Base-by-base conservation (phyloP, 2,797 vertebrate species). In the Columba guinea region DNA sequence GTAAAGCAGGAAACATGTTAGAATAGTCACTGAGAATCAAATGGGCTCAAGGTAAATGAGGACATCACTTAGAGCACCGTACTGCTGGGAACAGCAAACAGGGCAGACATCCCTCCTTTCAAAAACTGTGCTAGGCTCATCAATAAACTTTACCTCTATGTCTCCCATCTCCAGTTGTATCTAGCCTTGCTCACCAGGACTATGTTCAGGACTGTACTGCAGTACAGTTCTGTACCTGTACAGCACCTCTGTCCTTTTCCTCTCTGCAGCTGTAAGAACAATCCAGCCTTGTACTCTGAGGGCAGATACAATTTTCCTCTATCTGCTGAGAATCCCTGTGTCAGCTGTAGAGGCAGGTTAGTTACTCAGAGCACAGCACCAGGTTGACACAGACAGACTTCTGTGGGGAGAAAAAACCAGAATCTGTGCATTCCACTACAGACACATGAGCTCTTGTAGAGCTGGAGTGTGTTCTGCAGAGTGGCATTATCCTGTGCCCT, bases 381-480 rank as follows among this genome's bases (percentile, higher is more conserved):
- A 2, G 8, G 24, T 7, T 78, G 84, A 13, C 55, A 49, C 24
- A 81, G 58, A 3, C 16, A 58, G 35, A 13, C 26, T 78, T 58
- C 51, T 89, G 14, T 65, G 39, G 70, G 28, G 63, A 79, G 70
- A 52, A 59, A 34, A 55, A 55, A 51, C 5, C 55, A 20, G n/a
- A 55, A 58, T 41, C 27, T 48, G 16, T 52, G 55, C 5, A 1
- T 8, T 62, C 37, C n/a, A 21, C 67, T 69, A 14, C n/a, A 69
- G 27, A 23, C 15, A 20, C 2, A 4, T 1, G 5, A 63, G 67
- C 13, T 79, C 48, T 55, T 0, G 0, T 13, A 73, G 51, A 65
- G 23, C 73, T 79, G 5, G 51, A n/a, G 18, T 8, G 10, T 15
- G 32, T 7, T 30, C 70, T 6, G 7, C 53, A 68, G n/a, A 52